phyloP scores from a whole-genome alignment of 2,888 invertebrate species.

The Archips xylosteana region DNA sequence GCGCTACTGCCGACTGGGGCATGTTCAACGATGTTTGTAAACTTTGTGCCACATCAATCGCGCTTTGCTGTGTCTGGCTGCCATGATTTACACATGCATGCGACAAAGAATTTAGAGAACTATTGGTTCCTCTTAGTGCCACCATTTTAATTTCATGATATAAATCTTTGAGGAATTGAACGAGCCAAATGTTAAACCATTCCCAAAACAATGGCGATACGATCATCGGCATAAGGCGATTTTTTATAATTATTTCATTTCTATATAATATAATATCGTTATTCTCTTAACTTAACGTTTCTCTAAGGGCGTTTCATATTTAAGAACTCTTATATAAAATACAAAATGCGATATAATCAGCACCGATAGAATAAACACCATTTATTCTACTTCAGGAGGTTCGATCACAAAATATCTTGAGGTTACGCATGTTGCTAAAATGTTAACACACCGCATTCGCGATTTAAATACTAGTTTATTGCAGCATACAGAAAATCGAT shows the following conservation, averaged over 20 bases:
- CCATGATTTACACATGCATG: slow-evolving; percentile 70
- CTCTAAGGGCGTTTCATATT: slow-evolving; percentile 19
- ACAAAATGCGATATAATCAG: slow-evolving; percentile 32
- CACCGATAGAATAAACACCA: slow-evolving; percentile 22
- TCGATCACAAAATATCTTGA: slow-evolving; percentile 55
- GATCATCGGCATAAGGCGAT: slow-evolving; percentile 71
- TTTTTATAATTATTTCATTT: slow-evolving; percentile 44
- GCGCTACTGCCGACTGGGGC: slow-evolving; percentile 63
- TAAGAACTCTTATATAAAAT: slow-evolving; percentile 27
- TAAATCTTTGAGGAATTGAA: slow-evolving; percentile 77
- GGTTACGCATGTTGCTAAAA: slow-evolving; percentile 65
- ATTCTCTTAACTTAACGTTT: slow-evolving; percentile 15
- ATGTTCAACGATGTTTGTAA: slow-evolving; percentile 72
- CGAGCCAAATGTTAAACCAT: slow-evolving; percentile 81
- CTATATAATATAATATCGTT: slow-evolving; percentile 43
- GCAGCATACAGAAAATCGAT: slow-evolving; percentile 84
- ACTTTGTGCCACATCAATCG: slow-evolving; percentile 69
- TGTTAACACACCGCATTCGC: slow-evolving; percentile 75
- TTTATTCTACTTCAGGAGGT: slow-evolving; percentile 44
- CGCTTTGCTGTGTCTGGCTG: slow-evolving; percentile 63
- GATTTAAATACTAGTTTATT: slow-evolving; percentile 78
- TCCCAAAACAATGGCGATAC: slow-evolving; percentile 78
- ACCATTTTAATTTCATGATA: slow-evolving; percentile 84
- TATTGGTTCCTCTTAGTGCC: slow-evolving; percentile 74
- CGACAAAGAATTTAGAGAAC: slow-evolving; percentile 67